A percentile compares a stretch with the other conserved stretches of the same genome.
Evolutionary conservation across 2,797 vertebrate genomes (phyloP).

Genomic region (Hafferia zeledoni): DNA sequence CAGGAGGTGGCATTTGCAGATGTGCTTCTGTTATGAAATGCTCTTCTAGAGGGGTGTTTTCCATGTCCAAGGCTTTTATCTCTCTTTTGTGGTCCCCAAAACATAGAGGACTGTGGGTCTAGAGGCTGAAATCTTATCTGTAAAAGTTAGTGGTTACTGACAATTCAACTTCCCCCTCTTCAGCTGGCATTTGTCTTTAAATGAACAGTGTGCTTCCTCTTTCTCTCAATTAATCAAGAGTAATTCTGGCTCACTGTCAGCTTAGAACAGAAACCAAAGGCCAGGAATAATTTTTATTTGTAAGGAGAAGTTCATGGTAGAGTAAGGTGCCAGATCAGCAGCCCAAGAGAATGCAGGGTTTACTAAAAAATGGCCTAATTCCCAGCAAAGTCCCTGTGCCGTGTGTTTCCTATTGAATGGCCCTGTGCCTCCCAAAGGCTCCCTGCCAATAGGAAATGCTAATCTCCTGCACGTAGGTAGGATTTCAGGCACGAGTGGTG

Average conservation of each 20-base stretch:
- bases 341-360: not conserved
- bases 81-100: not conserved
- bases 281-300: constrained; percentile 18
- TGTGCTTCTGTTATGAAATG: not conserved
- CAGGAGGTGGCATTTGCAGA: not conserved
- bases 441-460: constrained; percentile 36
- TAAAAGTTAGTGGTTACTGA: not conserved
- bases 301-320: constrained; percentile 10
- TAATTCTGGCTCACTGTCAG: constrained; percentile 3
- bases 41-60: not conserved
- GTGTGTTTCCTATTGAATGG: constrained; percentile 30
- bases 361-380: constrained; percentile 44
- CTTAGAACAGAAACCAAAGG: constrained; percentile 56
- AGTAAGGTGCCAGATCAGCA: constrained; percentile 40
- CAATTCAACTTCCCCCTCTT: constrained; percentile 1
- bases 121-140: not conserved
- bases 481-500: not conserved
- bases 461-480: constrained; percentile 34
- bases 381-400: constrained; percentile 34
- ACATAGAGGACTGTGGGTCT: not conserved
- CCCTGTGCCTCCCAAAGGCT: constrained; percentile 21
- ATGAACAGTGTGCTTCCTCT: constrained; percentile 45
- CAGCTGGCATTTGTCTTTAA: constrained; percentile 33
- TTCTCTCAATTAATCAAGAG: constrained; percentile 46
- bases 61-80: not conserved